Conservation (phyloP, 92 coral and sea anemone genomes). For the Porites cylindrica region DNA sequence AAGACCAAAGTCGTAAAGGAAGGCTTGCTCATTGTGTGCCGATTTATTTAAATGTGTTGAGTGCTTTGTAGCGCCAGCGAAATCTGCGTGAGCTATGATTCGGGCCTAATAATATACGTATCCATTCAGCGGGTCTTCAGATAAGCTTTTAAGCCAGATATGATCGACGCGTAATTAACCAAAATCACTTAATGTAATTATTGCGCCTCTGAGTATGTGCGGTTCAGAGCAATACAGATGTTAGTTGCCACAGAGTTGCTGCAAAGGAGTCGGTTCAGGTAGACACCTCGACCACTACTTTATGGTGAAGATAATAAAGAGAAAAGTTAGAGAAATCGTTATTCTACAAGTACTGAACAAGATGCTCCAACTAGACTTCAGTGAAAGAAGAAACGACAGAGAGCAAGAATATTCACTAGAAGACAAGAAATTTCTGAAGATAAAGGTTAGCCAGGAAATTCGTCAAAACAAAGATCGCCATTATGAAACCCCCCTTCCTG, state of each 20-base stretch:
- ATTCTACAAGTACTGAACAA: constrained; percentile 50
- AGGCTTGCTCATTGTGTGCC: no score
- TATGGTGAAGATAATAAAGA: constrained; percentile 15
- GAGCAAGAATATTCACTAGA: constrained; percentile 33
- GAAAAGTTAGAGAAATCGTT: constrained; percentile 57
- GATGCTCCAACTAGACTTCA: constrained; percentile 52
- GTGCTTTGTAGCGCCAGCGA: no score
- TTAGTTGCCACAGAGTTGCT: constrained; percentile 53
- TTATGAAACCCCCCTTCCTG: constrained; percentile 59
- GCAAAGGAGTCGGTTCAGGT: constrained; percentile 28
- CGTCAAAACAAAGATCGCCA: constrained; percentile 17
- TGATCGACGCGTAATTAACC: no score
- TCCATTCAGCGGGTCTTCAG: no score
- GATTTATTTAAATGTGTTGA: no score
- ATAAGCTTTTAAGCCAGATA: no score
- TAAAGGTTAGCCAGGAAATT: constrained; percentile 21
- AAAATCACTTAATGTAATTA: no score
- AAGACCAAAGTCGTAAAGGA: no score
- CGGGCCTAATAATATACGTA: no score
- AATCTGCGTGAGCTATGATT: no score
- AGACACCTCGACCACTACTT: constrained; percentile 52
- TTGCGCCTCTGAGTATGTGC: constrained; percentile 37
- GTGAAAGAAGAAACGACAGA: constrained; percentile 38
- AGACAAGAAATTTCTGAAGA: constrained; percentile 48
- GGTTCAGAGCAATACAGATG: background rate